Conservation (phyloP, 2,888 invertebrate species). For the Sphecodes monilicornis region DNA sequence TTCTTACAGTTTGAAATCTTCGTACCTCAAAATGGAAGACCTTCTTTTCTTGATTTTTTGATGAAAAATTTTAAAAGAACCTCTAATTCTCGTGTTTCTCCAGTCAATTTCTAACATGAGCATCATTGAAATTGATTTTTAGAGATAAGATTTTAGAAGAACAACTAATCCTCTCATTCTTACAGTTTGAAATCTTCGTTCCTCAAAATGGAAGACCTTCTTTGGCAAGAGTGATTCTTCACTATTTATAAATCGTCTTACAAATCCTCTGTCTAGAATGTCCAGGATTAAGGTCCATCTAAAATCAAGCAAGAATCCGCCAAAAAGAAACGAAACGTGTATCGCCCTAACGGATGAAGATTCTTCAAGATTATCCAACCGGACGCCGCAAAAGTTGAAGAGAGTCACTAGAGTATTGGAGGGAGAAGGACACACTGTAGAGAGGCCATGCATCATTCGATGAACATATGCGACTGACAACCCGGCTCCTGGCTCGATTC, state of each 20-base stretch:
- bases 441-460: conserved; percentile 54
- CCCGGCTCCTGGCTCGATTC: conserved; percentile 27
- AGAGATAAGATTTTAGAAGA: too few species aligned
- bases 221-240: background rate
- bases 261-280: background rate
- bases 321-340: background rate
- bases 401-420: background rate
- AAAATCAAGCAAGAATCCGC: background rate
- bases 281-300: conserved; percentile 9
- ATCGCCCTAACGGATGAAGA: conserved; percentile 24
- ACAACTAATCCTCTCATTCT: too few species aligned
- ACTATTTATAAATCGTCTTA: background rate
- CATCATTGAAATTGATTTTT: too few species aligned
- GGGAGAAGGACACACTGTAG: background rate
- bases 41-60: too few species aligned
- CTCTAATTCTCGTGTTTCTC: background rate
- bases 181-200: background rate
- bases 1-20: too few species aligned
- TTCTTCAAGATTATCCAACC: conserved; percentile 19
- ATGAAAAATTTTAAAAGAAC: background rate
- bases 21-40: too few species aligned
- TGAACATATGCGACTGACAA: conserved; percentile 54
- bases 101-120: too few species aligned
- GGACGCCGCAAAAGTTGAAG: background rate
- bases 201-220: background rate